Evolutionary conservation across 2,113 vertebrate genomes (phyloP).

Genomic region (Spizaetus ornatus): DNA sequence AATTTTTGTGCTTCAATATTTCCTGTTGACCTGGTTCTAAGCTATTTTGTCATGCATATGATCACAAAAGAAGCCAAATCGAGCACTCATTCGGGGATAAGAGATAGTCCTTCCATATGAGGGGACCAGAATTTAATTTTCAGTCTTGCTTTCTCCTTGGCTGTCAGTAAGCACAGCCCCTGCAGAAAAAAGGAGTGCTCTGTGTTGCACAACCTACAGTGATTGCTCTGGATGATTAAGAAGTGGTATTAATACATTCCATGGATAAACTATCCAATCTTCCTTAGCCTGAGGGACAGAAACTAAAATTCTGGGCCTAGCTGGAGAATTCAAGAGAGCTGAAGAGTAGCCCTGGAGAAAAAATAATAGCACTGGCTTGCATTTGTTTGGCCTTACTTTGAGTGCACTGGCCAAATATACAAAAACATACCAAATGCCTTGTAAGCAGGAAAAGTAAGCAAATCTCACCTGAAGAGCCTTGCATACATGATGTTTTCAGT

Average conservation of each 20-base stretch:
- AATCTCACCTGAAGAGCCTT: not conserved
- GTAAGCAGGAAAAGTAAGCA: not conserved
- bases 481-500: not conserved
- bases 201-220: constrained; percentile 34
- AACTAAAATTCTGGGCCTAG: constrained; percentile 31
- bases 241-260: constrained; percentile 42
- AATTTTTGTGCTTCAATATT: not conserved
- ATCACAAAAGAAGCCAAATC: not conserved
- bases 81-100: not conserved
- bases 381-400: not conserved
- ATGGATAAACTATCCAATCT: constrained; percentile 41
- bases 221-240: constrained; percentile 51
- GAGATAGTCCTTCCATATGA: not conserved
- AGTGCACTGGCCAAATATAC: not conserved
- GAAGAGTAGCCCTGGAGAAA: not conserved
- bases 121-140: not conserved
- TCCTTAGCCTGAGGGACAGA: constrained; percentile 54
- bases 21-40: not conserved
- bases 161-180: constrained; percentile 2
- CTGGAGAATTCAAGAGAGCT: not conserved
- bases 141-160: not conserved
- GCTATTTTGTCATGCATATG: not conserved
- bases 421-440: not conserved
- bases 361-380: not conserved
- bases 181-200: constrained; percentile 40